Conservation (phyloP, 2,888 invertebrate species). For the Scaptomyza polygonia region DNA sequence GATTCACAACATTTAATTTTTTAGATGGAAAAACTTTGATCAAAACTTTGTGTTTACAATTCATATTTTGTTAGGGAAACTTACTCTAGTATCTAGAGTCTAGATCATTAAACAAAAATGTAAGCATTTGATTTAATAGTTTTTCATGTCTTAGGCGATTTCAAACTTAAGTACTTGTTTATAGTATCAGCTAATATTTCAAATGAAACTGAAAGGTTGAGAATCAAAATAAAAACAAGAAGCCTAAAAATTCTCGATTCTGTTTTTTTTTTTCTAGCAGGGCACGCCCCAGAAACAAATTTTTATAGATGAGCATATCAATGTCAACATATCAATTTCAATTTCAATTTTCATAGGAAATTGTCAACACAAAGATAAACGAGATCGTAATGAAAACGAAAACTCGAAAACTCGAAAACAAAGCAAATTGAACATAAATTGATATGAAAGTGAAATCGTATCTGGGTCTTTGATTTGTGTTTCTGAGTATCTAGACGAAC, state of each 20-base stretch:
- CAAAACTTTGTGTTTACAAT: no score
- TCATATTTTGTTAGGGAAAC: no score
- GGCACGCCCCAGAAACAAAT: slow-evolving; percentile 40
- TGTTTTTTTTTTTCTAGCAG: no score
- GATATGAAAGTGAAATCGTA: slow-evolving; percentile 66
- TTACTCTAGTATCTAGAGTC: no score
- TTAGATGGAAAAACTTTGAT: neutral
- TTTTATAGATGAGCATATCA: slow-evolving; percentile 52
- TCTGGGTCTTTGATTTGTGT: slow-evolving; percentile 50
- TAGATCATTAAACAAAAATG: neutral
- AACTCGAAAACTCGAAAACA: slow-evolving; percentile 8
- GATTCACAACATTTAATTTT: neutral
- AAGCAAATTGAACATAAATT: slow-evolving; percentile 12
- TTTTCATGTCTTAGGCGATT: neutral
- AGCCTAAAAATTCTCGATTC: neutral
- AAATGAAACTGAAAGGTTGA: slow-evolving; percentile 23
- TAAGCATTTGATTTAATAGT: slow-evolving; percentile 22
- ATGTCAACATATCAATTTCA: slow-evolving; percentile 72
- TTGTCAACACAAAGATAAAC: no score
- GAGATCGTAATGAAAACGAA: no score
- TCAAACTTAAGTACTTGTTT: slow-evolving; percentile 9
- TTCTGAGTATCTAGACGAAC: slow-evolving; percentile 27
- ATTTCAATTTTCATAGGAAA: slow-evolving; percentile 62
- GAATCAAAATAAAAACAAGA: slow-evolving; percentile 1
- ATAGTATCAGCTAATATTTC: slow-evolving; percentile 23